A percentile compares a stretch with the other conserved stretches of the same genome.
These are phyloP conservation scores for crab-eating macaque (Macaca fascicularis) DNA, from an alignment of 2,113 vertebrate genomes.

Conservation along the genomic window T2T-MFA8v1.1 NC_088386.1:51397501-51398000, in stretches of 20 bases:
- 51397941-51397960: background rate
- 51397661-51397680: background rate
- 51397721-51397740: background rate
- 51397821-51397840: conserved; percentile 19
- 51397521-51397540: background rate
- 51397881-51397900: background rate
- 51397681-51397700: background rate
- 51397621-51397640: background rate
- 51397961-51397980: background rate
- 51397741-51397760: background rate
- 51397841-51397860: background rate
- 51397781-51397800: background rate
- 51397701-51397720: background rate
- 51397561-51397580: background rate
- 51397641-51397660: background rate
- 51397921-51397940: background rate
- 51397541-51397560: background rate
- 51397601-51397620: background rate
- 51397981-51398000: background rate
- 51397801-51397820: background rate
- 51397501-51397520: background rate
- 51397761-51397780: background rate
- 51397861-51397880: conserved; percentile 7
- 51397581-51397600: background rate
- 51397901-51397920: background rate